A percentile compares a stretch with the other conserved stretches of the same genome.
These are phyloP conservation scores for Cyclargus thomasi DNA, from an alignment of 1,140 invertebrate genomes.

Conservation along the genomic window DNA sequence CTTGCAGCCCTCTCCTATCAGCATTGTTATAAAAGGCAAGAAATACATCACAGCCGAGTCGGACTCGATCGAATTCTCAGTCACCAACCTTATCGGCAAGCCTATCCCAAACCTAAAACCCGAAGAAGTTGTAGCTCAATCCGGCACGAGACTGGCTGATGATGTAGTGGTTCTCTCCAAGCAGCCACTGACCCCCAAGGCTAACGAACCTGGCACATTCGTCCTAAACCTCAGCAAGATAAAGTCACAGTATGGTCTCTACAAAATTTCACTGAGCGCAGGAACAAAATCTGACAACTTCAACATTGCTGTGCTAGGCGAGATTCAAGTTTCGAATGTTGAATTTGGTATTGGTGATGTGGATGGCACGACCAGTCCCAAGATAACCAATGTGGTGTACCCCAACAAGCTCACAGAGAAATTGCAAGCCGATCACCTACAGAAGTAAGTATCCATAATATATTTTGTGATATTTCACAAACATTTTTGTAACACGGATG, in stretches of 20 bases:
- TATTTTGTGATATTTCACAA: background rate
- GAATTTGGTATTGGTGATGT: slow-evolving; percentile 94
- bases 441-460: slow-evolving; percentile 77
- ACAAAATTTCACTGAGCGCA: slow-evolving; percentile 86
- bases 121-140: slow-evolving; percentile 83
- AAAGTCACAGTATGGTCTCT: slow-evolving; percentile 88
- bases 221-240: slow-evolving; percentile 87
- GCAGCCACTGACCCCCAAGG: slow-evolving; percentile 69
- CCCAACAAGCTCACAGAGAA: slow-evolving; percentile 81
- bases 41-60: slow-evolving; percentile 83
- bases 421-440: slow-evolving; percentile 90
- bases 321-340: slow-evolving; percentile 84
- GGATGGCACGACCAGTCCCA: slow-evolving; percentile 88
- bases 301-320: slow-evolving; percentile 83
- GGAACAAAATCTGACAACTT: slow-evolving; percentile 80
- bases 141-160: slow-evolving; percentile 83
- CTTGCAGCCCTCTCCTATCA: slow-evolving; percentile 79
- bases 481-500: slow-evolving; percentile 14
- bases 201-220: slow-evolving; percentile 81
- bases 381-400: slow-evolving; percentile 83
- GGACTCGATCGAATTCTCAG: slow-evolving; percentile 83
- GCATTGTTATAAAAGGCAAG: slow-evolving; percentile 85
- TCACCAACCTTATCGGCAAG: slow-evolving; percentile 91
- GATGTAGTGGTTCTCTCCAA: slow-evolving; percentile 85
- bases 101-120: slow-evolving; percentile 77